phyloP scores from a whole-genome alignment of 2,888 invertebrate genomes.

The Papilio gigon region DNA sequence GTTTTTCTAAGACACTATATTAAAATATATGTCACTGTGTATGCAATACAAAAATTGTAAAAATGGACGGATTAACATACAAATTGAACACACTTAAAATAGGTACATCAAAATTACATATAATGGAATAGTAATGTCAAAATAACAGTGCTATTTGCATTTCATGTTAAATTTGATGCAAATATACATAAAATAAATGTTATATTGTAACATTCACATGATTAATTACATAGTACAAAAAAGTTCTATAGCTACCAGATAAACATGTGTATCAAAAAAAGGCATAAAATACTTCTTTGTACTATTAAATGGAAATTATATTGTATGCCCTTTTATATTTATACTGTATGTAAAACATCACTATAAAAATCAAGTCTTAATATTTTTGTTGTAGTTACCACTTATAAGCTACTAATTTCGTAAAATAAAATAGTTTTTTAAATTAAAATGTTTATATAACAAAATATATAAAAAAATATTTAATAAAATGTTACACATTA shows the following conservation, averaged over 20 bases:
- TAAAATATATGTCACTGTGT: not conserved
- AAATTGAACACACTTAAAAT: constrained; percentile 1
- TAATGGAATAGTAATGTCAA: not conserved
- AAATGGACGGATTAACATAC: constrained; percentile 25
- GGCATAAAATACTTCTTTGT: too few species aligned
- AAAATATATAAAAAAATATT: not conserved
- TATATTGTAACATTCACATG: not conserved
- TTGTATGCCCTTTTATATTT: too few species aligned
- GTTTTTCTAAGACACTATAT: not conserved
- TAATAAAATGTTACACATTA: not conserved
- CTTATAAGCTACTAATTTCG: not conserved
- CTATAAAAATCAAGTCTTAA: not conserved
- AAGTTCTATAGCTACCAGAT: not conserved
- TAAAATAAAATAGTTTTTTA: not conserved
- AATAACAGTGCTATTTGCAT: not conserved
- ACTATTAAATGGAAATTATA: too few species aligned
- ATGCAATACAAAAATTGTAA: not conserved
- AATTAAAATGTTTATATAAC: too few species aligned
- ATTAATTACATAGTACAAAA: too few species aligned
- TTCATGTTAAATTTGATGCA: not conserved
- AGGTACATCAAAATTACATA: not conserved
- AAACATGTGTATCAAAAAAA: not conserved
- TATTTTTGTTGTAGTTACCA: not conserved
- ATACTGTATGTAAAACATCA: too few species aligned
- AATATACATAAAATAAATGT: not conserved